phyloP scores from a whole-genome alignment of 2,797 vertebrate genomes.

The Phylloscopus collybita region DNA sequence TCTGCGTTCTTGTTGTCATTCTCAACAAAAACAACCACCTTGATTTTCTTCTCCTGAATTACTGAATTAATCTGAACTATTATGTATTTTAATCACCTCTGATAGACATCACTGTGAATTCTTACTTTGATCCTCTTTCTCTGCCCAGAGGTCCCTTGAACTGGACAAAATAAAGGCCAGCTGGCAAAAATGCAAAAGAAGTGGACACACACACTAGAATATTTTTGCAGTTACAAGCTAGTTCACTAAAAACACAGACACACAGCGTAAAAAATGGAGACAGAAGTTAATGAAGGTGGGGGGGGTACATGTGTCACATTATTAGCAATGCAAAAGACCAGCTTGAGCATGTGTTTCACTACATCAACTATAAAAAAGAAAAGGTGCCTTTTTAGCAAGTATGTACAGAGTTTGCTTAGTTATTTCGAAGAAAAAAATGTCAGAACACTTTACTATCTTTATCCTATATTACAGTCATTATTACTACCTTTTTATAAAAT shows the following conservation, averaged over 20 bases:
- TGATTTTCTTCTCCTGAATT: not conserved
- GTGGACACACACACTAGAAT: conserved; percentile 42
- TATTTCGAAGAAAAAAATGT: conserved; percentile 66
- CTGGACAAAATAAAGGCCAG: conserved; percentile 37
- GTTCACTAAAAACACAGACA: conserved; percentile 73
- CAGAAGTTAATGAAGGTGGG: conserved; percentile 70
- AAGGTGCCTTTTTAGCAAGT: conserved; percentile 77
- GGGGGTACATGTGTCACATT: conserved; percentile 60
- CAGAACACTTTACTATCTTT: conserved; percentile 65
- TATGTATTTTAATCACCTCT: not conserved
- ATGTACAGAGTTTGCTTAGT: conserved; percentile 73
- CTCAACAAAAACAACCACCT: not conserved
- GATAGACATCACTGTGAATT: not conserved
- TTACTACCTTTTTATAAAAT: conserved; percentile 72
- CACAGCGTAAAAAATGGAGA: conserved; percentile 71
- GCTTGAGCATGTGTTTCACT: conserved; percentile 86
- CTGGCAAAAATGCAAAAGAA: conserved; percentile 60
- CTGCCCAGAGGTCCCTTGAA: conserved; percentile 31
- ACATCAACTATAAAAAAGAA: conserved; percentile 75
- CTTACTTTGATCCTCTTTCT: not conserved
- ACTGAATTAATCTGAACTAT: not conserved
- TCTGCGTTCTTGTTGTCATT: not conserved
- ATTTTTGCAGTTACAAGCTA: conserved; percentile 70
- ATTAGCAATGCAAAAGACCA: conserved; percentile 91
- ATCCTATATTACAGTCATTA: conserved; percentile 75